Evolutionary conservation across 1,140 invertebrate genomes (phyloP).

Genomic region (Cotesia vestalis): DNA sequence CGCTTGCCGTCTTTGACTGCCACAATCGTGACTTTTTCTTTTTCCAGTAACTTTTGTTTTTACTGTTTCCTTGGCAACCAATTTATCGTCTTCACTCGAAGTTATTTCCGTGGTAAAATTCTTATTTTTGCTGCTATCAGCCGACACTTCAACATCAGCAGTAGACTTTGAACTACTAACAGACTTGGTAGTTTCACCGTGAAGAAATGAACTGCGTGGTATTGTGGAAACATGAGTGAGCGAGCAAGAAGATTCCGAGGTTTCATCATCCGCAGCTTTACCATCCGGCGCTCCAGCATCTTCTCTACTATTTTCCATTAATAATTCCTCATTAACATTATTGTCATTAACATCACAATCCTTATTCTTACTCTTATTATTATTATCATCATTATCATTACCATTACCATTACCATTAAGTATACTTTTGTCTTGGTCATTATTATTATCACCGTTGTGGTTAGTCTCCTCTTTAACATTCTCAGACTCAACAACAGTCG

Average conservation of each 20-base stretch:
- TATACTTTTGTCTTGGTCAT: no score
- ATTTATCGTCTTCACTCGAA: no score
- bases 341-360: no score
- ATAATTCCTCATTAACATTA: not conserved
- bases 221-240: constrained; percentile 60
- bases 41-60: not conserved
- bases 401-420: no score
- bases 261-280: constrained; percentile 78
- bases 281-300: constrained; percentile 83
- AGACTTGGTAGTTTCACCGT: constrained; percentile 61
- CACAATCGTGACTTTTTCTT: not conserved
- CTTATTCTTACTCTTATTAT: no score
- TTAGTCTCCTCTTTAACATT: no score
- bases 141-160: not conserved
- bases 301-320: constrained; percentile 69
- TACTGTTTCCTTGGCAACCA: no score
- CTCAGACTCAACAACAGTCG: constrained; percentile 27
- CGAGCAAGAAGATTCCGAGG: constrained; percentile 51
- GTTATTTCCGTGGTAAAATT: no score
- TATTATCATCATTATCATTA: no score
- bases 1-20: constrained; percentile 65
- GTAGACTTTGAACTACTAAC: not conserved
- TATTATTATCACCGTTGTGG: no score
- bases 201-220: constrained; percentile 76
- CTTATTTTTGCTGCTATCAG: no score